Evolutionary conservation across 2,113 vertebrate species (phyloP), one percentile per base, ranked within the genome.

Genomic region (Ceyx melanurus): DNA sequence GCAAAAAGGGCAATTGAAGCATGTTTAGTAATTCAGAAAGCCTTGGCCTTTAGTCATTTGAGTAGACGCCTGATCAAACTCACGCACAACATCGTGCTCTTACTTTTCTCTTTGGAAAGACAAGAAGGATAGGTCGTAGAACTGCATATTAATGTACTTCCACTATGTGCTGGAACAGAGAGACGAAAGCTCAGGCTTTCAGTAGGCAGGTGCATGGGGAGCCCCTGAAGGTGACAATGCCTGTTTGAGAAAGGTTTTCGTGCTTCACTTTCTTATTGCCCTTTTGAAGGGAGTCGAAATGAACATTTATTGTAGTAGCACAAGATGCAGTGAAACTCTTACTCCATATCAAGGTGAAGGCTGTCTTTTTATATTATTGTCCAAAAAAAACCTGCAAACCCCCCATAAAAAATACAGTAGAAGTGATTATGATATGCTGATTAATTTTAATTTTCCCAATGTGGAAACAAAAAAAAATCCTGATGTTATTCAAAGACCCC

Each of bases 101-200:
- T 83, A 43, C 51, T 70, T 75, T 54, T 75, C 77, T 83, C 78
- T 94, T 81, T 67, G 66, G 29, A 83, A 95, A 95, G 46, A 15
- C 53, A 85, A 67, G 72, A 92, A 33, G 26, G 62, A 50, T 53
- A 64, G 56, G 23, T 10, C 56, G 16, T 60, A 85, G 71, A 76
- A 37, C 33, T 68, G 73, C 37, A 58, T 91, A 28, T 79, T 91
- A 88, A 94, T 84, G 18, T 75, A 40, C 13, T 77, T 82, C 7
- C 29, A 28, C 23, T 60, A 2, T 66, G 13, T 62, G n/a, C 22
- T 71, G 51, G 11, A 86, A 46, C 11, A 83, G 42, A n/a, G 25
- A 45, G 43, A 58, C 26, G 33, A 72, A 57, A 42, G 15, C 33
- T 78, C 29, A 76, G 74, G 17, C 6, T 61, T 20, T 75, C 5